Evolutionary conservation across 2,113 vertebrate genomes (phyloP).

Genomic region (Eulemur rufifrons): DNA sequence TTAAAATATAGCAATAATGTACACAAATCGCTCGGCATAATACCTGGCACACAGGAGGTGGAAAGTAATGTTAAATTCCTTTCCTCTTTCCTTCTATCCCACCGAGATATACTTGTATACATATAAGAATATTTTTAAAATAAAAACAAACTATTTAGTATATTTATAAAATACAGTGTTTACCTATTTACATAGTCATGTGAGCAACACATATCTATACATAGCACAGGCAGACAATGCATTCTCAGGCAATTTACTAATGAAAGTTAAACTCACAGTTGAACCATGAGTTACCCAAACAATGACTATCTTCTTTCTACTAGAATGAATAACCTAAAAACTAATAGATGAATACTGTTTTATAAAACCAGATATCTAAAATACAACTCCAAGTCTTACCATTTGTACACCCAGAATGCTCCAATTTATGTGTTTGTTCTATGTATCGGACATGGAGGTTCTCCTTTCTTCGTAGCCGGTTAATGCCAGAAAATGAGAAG

Average conservation of each 20-base stretch:
- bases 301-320: background rate
- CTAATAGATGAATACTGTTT: background rate
- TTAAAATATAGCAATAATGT: slow-evolving; percentile 29
- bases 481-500: slow-evolving; percentile 87
- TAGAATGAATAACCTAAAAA: background rate
- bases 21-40: slow-evolving; percentile 20
- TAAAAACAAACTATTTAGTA: background rate
- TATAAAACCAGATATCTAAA: background rate
- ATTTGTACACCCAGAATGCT: slow-evolving; percentile 58
- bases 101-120: background rate
- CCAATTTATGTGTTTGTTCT: slow-evolving; percentile 83
- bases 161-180: slow-evolving; percentile 20
- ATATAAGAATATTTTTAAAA: slow-evolving; percentile 35
- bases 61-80: background rate
- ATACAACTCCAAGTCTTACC: slow-evolving; percentile 70
- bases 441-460: slow-evolving; percentile 87
- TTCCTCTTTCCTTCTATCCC: background rate
- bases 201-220: background rate
- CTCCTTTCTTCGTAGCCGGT: slow-evolving; percentile 89
- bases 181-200: background rate
- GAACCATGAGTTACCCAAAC: background rate
- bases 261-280: background rate
- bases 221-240: background rate
- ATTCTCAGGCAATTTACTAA: background rate
- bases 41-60: background rate